Base-by-base conservation (phyloP, 2,113 vertebrate species). In the Mesembrinibis cayennensis region DNA sequence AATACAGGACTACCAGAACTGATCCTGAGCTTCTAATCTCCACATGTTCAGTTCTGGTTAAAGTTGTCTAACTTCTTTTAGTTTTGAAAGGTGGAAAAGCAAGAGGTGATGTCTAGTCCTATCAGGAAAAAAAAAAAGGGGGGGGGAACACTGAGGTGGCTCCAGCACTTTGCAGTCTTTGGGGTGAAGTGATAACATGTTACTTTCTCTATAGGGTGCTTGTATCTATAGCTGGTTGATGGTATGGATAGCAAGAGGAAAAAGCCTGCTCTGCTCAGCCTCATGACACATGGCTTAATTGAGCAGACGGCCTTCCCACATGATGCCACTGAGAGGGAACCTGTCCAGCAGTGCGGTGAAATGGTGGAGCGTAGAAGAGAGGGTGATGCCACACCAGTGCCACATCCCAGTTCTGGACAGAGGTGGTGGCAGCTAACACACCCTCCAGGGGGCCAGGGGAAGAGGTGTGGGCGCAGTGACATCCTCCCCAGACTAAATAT, bases 201-300 rank as follows among this genome's bases (percentile, higher is more conserved):
- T 61, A 14, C 26, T 65, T 69, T 26, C 32, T 55, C 42, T n/a
- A 1, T 2, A 40, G 65, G 44, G 50, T 63, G n/a, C 55, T 34
- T 73, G 0, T 40, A 22, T 19, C 53, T 76, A 5, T 5, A n/a
- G 55, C 32, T 44, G 30, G 16, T 4, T 72, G 72, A 13, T 38
- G 32, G 38, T 20, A 5, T 40, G 52, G 66, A n/a, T 2, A 18
- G 23, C 10, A n/a, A 42, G 36, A 61, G 32, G 25, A 34, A 82
- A 49, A 80, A 72, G 52, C 30, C 70, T 73, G 61, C 55, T 79
- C 21, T 82, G 76, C 72, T 80, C 59, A 47, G 40, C 59, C 50
- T 52, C 5, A 0, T 27, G 49, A 27, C 61, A 32, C 12, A 5
- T 0, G 7, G 27, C 42, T 49, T 76, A 23, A 63, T 2, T 7